Evolutionary conservation across 2,113 vertebrate species (phyloP).

Genomic region (Channa argus): DNA sequence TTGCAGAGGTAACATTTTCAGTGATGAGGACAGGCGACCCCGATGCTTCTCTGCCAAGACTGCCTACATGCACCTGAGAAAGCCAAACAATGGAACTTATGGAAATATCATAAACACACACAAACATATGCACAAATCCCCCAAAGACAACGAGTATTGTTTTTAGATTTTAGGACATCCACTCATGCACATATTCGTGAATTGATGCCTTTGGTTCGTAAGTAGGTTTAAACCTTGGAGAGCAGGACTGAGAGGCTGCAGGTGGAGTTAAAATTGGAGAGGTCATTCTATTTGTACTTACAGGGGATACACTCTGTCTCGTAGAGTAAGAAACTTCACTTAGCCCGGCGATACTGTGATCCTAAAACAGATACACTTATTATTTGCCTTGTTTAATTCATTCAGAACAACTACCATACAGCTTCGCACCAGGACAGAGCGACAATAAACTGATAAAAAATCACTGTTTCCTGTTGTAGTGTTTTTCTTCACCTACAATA

Average conservation of each 20-base stretch:
- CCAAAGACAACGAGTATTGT: not conserved
- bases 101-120: slow-evolving; percentile 1
- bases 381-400: not conserved
- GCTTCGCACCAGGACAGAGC: not conserved
- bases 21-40: slow-evolving; percentile 82
- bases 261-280: slow-evolving; percentile 45
- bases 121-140: not conserved
- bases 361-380: slow-evolving; percentile 69
- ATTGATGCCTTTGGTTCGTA: slow-evolving; percentile 16
- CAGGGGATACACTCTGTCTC: slow-evolving; percentile 82
- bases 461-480: not conserved
- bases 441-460: no score
- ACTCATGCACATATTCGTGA: slow-evolving; percentile 5
- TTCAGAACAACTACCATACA: not conserved
- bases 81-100: slow-evolving; percentile 1
- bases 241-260: slow-evolving; percentile 15
- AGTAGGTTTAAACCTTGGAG: slow-evolving; percentile 46
- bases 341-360: slow-evolving; percentile 71
- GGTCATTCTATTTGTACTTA: slow-evolving; percentile 69
- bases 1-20: slow-evolving; percentile 98
- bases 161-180: slow-evolving; percentile 4
- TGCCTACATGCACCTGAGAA: slow-evolving; percentile 78
- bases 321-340: slow-evolving; percentile 79
- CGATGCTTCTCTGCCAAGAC: slow-evolving; percentile 75
- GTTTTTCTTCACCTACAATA: not conserved